These are phyloP conservation scores for Zaprionus ornatus DNA, from an alignment of 1,140 invertebrate genomes.

Conservation along the genomic window DNA sequence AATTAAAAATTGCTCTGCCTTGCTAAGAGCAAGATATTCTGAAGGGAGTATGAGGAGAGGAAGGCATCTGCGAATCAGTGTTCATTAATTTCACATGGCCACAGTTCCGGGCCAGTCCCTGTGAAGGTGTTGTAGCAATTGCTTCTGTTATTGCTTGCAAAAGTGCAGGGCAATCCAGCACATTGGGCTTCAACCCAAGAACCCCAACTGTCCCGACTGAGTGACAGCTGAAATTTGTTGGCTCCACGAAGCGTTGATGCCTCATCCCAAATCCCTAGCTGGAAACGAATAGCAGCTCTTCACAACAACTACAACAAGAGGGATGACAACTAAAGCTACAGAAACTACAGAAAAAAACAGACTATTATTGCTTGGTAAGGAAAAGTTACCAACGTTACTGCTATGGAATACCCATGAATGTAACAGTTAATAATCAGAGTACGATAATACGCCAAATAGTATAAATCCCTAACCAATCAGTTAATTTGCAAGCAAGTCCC, in stretches of 20 bases:
- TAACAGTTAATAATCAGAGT: no score
- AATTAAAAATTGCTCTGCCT: conserved; percentile 58
- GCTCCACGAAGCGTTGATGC: neutral
- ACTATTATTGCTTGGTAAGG: neutral
- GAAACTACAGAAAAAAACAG: neutral
- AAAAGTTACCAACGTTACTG: no score
- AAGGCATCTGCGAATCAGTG: conserved; percentile 49
- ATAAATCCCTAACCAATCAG: no score
- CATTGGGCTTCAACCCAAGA: neutral
- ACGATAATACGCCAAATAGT: no score
- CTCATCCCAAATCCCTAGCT: neutral
- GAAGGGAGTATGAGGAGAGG: neutral
- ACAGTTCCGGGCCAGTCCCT: neutral
- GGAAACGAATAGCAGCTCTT: neutral
- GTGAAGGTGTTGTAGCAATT: conserved; percentile 10
- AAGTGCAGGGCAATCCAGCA: neutral
- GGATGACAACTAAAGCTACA: neutral
- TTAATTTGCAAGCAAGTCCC: no score
- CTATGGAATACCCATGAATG: no score
- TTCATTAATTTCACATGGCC: conserved; percentile 77
- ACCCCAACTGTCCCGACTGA: neutral
- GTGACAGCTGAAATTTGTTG: conserved; percentile 25
- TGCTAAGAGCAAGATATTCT: neutral
- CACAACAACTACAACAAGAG: neutral
- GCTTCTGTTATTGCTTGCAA: neutral